Base-by-base conservation (phyloP, 92 coral and sea anemone species). In the Parazoanthus swiftii region DNA sequence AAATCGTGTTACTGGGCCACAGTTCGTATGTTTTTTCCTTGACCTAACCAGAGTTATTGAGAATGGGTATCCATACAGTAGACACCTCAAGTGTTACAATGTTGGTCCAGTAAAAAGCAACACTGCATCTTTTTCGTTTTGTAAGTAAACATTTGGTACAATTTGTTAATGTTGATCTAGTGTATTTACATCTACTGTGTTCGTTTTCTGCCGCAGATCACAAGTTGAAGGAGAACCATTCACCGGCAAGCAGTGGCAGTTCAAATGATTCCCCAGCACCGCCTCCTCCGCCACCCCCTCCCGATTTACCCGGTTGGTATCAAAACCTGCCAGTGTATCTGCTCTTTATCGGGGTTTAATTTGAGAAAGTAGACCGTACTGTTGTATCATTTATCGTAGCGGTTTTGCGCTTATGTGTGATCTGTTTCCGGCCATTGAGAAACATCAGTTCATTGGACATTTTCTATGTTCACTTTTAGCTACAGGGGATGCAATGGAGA, bases 271-370 rank as follows among this genome's bases (percentile, higher is more conserved):
- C 87, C 8, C 78, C 87, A 8, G 75, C 90, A 18, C 92, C 94
- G 6, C 94, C 94, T 66, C 94, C 94, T 54, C 94, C 94, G 13
- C 94, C 92, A 13, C 94, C 95, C 54, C 91, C 98, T 23, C 89
- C 91, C 50, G 95, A 95, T 26, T 54, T 90, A 54, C 89, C 94
- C n/a, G 96, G 96, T 89, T 75, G 58, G 91, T 88, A 14, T 58
- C 33, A 25, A n/a, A 21, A 20, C 50, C 15, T 36, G 3, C 5
- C 39, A 0, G 6, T 82, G 25, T 73, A 75, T 26, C 6, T 63
- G 70, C 15, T 18, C 26, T 63, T 7, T 80, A n/a, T 80, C 51
- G 18, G 15, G n/a, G 3, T 35, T 36, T 35, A 23, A 6, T 6
- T 15, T 43, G 13, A 10, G 20, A 0, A 9, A 11, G 35, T 54